Conservation (phyloP, 2,113 vertebrate genomes). For the Daboia siamensis region DNA sequence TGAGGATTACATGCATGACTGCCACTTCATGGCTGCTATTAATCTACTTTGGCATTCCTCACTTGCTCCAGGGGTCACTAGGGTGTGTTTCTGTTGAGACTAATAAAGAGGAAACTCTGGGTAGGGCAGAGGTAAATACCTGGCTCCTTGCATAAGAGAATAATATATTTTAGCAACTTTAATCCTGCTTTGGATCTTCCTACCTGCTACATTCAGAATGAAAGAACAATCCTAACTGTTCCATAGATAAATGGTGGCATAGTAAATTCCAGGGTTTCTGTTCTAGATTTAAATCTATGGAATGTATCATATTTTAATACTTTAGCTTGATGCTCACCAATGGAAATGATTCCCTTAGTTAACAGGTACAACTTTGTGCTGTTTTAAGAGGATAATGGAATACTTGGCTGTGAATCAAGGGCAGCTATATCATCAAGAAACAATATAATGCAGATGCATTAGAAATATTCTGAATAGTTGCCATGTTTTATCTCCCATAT, state of each 20-base stretch:
- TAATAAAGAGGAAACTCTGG: slow-evolving; percentile 8
- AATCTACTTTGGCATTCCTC: slow-evolving; percentile 1
- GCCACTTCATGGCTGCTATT: neutral
- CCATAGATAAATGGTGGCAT: slow-evolving; percentile 55
- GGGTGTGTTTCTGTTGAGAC: slow-evolving; percentile 26
- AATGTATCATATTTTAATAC: neutral
- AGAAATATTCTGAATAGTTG: neutral
- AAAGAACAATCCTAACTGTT: slow-evolving; percentile 48
- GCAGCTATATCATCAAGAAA: neutral
- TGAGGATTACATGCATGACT: neutral
- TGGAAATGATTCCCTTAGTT: slow-evolving; percentile 8
- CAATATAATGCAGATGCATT: neutral
- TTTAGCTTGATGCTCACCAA: neutral
- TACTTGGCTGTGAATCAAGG: neutral
- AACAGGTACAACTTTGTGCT: neutral
- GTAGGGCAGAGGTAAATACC: slow-evolving; percentile 56
- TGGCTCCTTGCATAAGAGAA: slow-evolving; percentile 53
- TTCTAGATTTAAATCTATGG: slow-evolving; percentile 29
- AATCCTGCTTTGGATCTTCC: slow-evolving; percentile 30
- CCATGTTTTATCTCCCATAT: neutral
- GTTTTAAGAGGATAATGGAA: neutral
- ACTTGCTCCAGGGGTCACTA: neutral
- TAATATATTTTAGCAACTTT: slow-evolving; percentile 48
- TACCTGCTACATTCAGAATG: slow-evolving; percentile 49
- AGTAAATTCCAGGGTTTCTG: slow-evolving; percentile 38